phyloP scores from a whole-genome alignment of 2,113 vertebrate species.

The Ceyx cyanopectus region DNA sequence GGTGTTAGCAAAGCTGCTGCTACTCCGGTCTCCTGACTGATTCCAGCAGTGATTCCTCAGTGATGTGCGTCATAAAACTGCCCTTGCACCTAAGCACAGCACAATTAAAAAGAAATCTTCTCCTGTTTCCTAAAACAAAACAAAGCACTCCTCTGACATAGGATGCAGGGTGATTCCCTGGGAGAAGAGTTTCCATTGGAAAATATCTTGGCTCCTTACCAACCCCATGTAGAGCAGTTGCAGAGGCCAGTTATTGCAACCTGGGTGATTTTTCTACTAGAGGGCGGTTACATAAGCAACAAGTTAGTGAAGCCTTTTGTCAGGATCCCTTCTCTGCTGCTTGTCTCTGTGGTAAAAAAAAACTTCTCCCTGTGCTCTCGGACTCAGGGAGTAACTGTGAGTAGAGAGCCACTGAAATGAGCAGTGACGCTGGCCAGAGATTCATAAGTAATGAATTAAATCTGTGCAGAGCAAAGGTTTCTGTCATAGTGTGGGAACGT shows the following conservation, averaged over 20 bases:
- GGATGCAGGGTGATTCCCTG: background rate
- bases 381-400: fast-evolving
- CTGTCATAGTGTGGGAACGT: slow-evolving; percentile 33
- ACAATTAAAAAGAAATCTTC: background rate
- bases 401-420: background rate
- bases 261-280: background rate
- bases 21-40: background rate
- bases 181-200: slow-evolving; percentile 42
- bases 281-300: background rate
- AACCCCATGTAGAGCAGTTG: background rate
- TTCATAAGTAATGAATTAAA: slow-evolving; percentile 71
- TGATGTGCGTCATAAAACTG: background rate
- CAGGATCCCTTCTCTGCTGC: background rate
- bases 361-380: background rate
- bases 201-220: background rate
- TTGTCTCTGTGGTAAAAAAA: background rate
- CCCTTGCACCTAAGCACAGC: background rate
- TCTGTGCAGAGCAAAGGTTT: slow-evolving; percentile 68
- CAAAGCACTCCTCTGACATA: background rate
- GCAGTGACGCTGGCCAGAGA: slow-evolving; percentile 3
- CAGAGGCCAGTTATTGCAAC: background rate
- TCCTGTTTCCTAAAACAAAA: background rate
- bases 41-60: background rate
- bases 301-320: background rate
- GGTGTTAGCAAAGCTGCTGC: background rate